Evolutionary conservation across 1,140 invertebrate species (phyloP).

Genomic region (Drosophila pectinifera): DNA sequence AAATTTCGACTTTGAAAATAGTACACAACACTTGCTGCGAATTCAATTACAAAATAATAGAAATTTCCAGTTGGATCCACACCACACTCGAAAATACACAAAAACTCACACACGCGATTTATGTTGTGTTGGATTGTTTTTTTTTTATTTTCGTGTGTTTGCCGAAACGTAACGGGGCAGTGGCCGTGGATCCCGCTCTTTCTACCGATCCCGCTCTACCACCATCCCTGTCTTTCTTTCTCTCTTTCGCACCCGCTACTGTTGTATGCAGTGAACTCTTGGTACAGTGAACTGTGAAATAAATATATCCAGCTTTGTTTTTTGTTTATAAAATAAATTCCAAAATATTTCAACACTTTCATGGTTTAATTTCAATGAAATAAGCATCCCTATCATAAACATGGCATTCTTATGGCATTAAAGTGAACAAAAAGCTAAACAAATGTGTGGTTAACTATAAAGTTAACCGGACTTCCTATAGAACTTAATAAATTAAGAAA

Average conservation of each 20-base stretch:
- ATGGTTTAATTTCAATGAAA: too few species aligned
- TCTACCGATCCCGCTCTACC: conserved; percentile 29
- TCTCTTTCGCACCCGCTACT: conserved; percentile 35
- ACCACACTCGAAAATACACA: conserved; percentile 45
- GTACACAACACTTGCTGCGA: conserved; percentile 38
- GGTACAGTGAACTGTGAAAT: conserved; percentile 6
- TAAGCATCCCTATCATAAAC: conserved; percentile 6
- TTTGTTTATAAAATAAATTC: background rate
- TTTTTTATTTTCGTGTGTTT: conserved; percentile 58
- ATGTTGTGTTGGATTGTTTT: conserved; percentile 20
- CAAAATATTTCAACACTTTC: background rate
- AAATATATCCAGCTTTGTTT: background rate
- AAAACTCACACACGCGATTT: conserved; percentile 41
- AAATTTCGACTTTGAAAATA: conserved; percentile 34
- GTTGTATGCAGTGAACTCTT: conserved; percentile 16
- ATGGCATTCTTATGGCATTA: background rate
- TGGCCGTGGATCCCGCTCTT: conserved; percentile 71
- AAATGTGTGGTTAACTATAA: too few species aligned
- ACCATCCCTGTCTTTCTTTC: background rate
- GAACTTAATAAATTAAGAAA: too few species aligned
- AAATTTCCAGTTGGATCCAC: conserved; percentile 77
- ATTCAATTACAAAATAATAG: conserved; percentile 80
- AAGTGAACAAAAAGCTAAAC: too few species aligned
- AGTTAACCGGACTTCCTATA: background rate
- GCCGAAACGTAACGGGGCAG: conserved; percentile 82